These are phyloP conservation scores for Masnerella sp. DNA, from an alignment of 2,888 invertebrate genomes.

Conservation along the genomic window DNA sequence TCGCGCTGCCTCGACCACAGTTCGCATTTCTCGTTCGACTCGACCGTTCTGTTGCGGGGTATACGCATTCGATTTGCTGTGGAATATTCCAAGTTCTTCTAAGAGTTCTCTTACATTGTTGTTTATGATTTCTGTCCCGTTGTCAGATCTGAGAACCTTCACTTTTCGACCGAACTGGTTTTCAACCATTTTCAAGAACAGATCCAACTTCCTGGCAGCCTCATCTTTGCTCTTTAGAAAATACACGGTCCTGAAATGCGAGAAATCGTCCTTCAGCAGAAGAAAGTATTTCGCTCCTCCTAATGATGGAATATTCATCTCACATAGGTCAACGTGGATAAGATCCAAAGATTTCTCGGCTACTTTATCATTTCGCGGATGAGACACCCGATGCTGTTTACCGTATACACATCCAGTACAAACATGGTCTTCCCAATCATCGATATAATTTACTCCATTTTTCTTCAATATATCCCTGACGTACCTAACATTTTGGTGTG, in stretches of 20 bases:
- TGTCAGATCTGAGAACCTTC: too few relatives aligned
- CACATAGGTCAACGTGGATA: neutral
- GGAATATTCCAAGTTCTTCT: too few relatives aligned
- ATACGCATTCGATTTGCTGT: too few relatives aligned
- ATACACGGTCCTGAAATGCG: neutral
- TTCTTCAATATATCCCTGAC: neutral
- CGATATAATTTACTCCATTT: neutral
- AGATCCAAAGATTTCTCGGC: neutral
- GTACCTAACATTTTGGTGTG: neutral
- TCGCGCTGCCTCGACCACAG: too few relatives aligned
- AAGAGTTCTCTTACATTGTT: too few relatives aligned
- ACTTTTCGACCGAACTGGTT: too few relatives aligned
- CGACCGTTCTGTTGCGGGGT: too few relatives aligned
- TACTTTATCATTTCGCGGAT: neutral
- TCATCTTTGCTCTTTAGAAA: too few relatives aligned
- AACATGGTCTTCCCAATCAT: neutral
- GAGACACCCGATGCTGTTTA: neutral
- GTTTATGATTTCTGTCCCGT: too few relatives aligned
- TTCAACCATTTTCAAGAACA: too few relatives aligned
- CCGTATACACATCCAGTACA: neutral
- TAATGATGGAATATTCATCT: neutral
- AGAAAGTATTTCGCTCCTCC: conserved; percentile 6
- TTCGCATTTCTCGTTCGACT: too few relatives aligned
- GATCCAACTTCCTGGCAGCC: too few relatives aligned
- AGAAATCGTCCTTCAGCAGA: neutral